Evolutionary conservation across 2,113 vertebrate genomes (phyloP), one percentile per base, ranked within the genome.

Genomic region (Mola mola): DNA sequence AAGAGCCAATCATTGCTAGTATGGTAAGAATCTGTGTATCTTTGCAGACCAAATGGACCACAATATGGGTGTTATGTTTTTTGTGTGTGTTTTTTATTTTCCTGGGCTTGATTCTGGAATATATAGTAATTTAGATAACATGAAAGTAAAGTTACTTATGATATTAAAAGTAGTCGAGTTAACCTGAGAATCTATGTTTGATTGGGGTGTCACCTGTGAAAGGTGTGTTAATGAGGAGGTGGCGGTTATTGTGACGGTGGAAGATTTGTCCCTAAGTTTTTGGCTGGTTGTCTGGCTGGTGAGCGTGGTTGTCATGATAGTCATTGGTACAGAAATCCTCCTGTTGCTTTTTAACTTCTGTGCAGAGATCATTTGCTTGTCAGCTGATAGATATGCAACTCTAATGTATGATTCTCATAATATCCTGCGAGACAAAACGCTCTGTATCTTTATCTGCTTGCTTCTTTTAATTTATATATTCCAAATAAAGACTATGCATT

Each of bases 401-500:
- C 10, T 21, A 49, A 49, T 0, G 26, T 50, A 7, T 58, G 15
- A 53, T 43, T 4, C n/a, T 24, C 10, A 58, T 28, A 13, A 17
- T 17, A 8, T 67, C 19, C 12, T 48, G 9, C 4, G 13, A 41
- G 15, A 22, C 4, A 5, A n/a, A 56, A 38, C 20, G 53, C 4
- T 56, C 19, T 79, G 73, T 59, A 69, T 82, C 78, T 46, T 79
- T 67, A 40, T 43, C 50, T 60, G 58, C 47, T 72, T 53, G 3
- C 34, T 76, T 28, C 52, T 53, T 34, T 42, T 53, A 19, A 28
- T 48, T 59, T 22, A 77, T 75, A 41, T 78, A 77, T 59, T 78
- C 50, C 47, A 68, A 89, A 89, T 90, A 89, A 89, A 88, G 64
- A 29, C 53, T 66, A 71, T 78, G 79, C 76, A 80, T 42, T n/a